phyloP scores from a whole-genome alignment of 2,888 invertebrate species.

The Carabus problematicus region DNA sequence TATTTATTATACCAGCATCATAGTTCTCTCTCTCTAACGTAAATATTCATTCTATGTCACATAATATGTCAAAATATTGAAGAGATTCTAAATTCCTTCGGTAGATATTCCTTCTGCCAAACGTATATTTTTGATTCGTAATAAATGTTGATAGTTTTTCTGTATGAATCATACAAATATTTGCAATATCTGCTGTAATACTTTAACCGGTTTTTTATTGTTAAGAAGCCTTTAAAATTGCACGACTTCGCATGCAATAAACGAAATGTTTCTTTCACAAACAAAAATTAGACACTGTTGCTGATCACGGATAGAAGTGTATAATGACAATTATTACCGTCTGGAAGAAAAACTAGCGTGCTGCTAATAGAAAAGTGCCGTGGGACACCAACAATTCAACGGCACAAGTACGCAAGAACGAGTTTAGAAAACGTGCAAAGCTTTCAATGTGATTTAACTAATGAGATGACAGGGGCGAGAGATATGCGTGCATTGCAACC shows the following conservation, averaged over 20 bases:
- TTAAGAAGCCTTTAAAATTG: too few species aligned
- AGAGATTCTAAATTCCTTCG: too few species aligned
- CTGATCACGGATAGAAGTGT: background rate
- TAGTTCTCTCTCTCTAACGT: too few species aligned
- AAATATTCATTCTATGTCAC: too few species aligned
- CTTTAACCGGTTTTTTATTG: too few species aligned
- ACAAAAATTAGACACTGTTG: background rate
- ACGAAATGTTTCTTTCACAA: background rate
- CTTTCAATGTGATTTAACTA: slow-evolving; percentile 1
- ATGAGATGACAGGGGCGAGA: slow-evolving; percentile 2
- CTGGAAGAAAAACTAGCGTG: slow-evolving; percentile 3
- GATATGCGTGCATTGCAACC: background rate
- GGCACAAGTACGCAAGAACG: background rate
- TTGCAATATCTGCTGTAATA: too few species aligned
- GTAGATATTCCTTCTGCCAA: too few species aligned
- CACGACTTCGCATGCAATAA: background rate
- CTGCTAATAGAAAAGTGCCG: background rate
- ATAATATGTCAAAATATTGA: too few species aligned
- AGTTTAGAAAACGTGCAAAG: background rate
- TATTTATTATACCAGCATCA: too few species aligned
- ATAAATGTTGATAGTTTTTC: too few species aligned
- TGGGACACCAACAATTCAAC: background rate
- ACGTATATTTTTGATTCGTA: too few species aligned
- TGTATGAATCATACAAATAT: too few species aligned
- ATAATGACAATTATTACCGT: background rate